Base-by-base conservation (phyloP, 2,797 vertebrate genomes). In the Sandelia bainsii region DNA sequence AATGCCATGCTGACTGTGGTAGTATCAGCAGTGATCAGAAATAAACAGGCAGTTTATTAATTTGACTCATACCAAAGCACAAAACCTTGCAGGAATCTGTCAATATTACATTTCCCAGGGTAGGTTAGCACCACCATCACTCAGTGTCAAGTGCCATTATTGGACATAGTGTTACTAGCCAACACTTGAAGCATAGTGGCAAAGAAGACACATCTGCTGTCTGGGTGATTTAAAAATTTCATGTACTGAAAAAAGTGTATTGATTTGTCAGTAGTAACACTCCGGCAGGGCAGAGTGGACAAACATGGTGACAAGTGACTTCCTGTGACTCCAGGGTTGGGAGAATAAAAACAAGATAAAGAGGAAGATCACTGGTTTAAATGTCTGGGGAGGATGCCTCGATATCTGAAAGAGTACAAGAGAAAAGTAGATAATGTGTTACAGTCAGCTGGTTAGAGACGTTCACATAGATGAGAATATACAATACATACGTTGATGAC, bases 291-390 rank as follows among this genome's bases (percentile, higher is more conserved):
- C 63, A 56, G 69, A 53, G 52, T 65, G 74, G 72, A 80, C 82
- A 81, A 84, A 85, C 64, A 68, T 10, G 39, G 75, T 85, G 87
- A 87, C 82, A 81, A 89, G 82, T 75, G 83, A 87, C 80, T 87
- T 87, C 62, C 67, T 71, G 72, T 63, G 82, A 77, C 83, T 79
- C 51, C 44, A 39, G 82, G 70, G 57, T 40, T 57, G 60, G 57
- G 60, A n/a, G 10, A 54, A 40, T 59, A 59, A 73, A 75, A 52
- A 58, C 27, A 72, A 66, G 70, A 80, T 73, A 23, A 69, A 71
- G 63, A 80, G 58, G 17, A 7, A 71, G 58, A 67, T 86, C 61
- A 74, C 66, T 62, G 70, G 48, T 81, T 69, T 69, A 52, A 82
- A 74, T 62, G 69, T 75, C 52, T 49, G 44, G 53, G 51, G 70